Base-by-base conservation (phyloP, 64 coral and sea anemone genomes). In the Dendronephthya gigantea region DNA sequence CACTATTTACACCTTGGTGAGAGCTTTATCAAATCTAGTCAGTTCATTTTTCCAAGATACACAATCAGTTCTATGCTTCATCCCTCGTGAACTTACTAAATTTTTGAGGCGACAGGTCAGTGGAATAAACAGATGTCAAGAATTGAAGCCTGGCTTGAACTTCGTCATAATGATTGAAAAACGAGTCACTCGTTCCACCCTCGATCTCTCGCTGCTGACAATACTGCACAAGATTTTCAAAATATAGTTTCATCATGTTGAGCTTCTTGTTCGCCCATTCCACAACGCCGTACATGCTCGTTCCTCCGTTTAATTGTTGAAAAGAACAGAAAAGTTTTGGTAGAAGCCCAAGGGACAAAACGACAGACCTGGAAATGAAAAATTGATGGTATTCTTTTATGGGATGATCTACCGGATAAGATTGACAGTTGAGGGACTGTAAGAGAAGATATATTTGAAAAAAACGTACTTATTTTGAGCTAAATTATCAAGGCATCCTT, bases 41-140 rank as follows among this genome's bases (percentile, higher is more conserved):
- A n/a, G n/a, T n/a, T n/a, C n/a, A n/a, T n/a, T n/a, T n/a, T n/a
- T n/a, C n/a, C n/a, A n/a, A n/a, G n/a, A n/a, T n/a, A n/a, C n/a
- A n/a, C n/a, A n/a, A n/a, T n/a, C n/a, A n/a, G n/a, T n/a, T n/a
- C n/a, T n/a, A n/a, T n/a, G n/a, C n/a, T n/a, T n/a, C n/a, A n/a
- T n/a, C n/a, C n/a, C n/a, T n/a, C n/a, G n/a, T n/a, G n/a, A n/a
- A 87, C 92, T 91, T 93, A 98, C 95, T 92, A 49, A 98, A 93
- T 83, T 93, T 92, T 22, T 88, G 87, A 59, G 84, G 92, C 32
- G 95, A 98, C 14, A 98, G 89, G 19, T 98, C 95, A 68, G 88
- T 93, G 33, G 95, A 98, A 49, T 91, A 98, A 35, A 98, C 83
- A 49, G 95, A 98, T 22, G 95, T 93, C 39, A 98, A 82, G 65